Conservation (phyloP, 2,797 vertebrate genomes). For the Decapterus maruadsi region DNA sequence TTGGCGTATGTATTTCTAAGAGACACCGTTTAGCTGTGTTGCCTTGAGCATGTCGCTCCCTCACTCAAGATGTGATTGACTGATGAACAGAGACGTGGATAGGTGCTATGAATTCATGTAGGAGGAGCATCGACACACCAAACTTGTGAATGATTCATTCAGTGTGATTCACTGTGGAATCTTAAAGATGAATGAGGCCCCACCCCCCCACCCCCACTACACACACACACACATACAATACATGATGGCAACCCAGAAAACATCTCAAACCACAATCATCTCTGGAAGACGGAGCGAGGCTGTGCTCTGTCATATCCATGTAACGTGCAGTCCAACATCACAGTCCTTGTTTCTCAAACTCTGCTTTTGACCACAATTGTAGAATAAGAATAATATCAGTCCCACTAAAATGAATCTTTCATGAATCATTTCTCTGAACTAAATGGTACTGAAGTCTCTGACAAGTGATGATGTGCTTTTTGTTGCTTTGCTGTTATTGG, state of each 20-base stretch:
- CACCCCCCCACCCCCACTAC: not conserved
- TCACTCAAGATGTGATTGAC: slow-evolving; percentile 29
- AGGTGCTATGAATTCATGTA: slow-evolving; percentile 31
- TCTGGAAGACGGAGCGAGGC: slow-evolving; percentile 9
- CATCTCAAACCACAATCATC: slow-evolving; percentile 19
- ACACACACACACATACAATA: not conserved
- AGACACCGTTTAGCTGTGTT: slow-evolving; percentile 1
- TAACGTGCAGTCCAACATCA: not conserved
- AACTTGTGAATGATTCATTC: slow-evolving; percentile 77
- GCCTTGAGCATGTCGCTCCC: not conserved
- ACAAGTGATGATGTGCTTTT: slow-evolving; percentile 14
- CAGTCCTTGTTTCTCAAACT: not conserved
- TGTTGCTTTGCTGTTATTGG: slow-evolving; percentile 25
- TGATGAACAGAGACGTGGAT: slow-evolving; percentile 12
- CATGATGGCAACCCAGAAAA: slow-evolving; percentile 6
- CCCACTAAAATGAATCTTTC: slow-evolving; percentile 2
- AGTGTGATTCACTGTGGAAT: slow-evolving; percentile 63
- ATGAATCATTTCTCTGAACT: not conserved
- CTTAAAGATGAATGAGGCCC: slow-evolving; percentile 57
- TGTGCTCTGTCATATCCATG: slow-evolving; percentile 14
- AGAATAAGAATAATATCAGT: not conserved
- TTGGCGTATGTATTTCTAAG: slow-evolving; percentile 1
- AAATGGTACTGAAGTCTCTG: not conserved
- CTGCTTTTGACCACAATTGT: not conserved
- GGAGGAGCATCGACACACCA: slow-evolving; percentile 55